Evolutionary conservation across 2,888 invertebrate genomes (phyloP).

Genomic region (Malacosoma neustria): DNA sequence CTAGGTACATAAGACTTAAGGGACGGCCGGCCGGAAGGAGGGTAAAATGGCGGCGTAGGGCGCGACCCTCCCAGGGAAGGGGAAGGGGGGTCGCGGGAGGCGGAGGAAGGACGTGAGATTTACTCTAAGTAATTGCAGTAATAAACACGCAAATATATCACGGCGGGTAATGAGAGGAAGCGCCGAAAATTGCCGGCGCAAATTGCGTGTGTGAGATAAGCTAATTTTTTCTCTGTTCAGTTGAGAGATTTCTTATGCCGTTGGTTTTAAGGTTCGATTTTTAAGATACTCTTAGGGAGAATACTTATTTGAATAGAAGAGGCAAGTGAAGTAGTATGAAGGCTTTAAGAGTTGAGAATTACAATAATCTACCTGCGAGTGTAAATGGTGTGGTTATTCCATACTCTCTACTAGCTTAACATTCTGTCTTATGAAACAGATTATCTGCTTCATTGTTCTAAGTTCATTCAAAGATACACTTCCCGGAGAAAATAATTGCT

Average conservation of each 20-base stretch:
- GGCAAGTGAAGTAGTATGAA: no score
- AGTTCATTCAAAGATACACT: no score
- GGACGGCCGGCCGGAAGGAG: slow-evolving; percentile 71
- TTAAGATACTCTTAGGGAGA: not conserved
- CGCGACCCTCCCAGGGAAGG: slow-evolving; percentile 54
- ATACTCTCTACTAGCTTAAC: no score
- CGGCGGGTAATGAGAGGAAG: slow-evolving; percentile 73
- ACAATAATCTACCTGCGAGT: no score
- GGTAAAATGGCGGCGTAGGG: slow-evolving; percentile 67
- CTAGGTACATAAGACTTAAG: slow-evolving; percentile 74
- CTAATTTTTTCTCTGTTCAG: slow-evolving; percentile 45
- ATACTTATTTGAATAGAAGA: no score
- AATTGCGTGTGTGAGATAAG: slow-evolving; percentile 75
- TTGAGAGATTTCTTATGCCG: slow-evolving; percentile 16
- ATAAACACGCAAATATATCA: slow-evolving; percentile 76
- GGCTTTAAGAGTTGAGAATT: no score
- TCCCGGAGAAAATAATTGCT: no score
- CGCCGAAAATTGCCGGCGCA: slow-evolving; percentile 68
- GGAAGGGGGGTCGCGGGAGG: slow-evolving; percentile 37
- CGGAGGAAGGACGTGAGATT: slow-evolving; percentile 74
- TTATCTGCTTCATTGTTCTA: no score
- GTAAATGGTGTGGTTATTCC: no score
- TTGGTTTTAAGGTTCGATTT: slow-evolving; percentile 30
- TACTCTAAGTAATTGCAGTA: slow-evolving; percentile 77
- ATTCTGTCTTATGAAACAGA: no score